Evolutionary conservation across 2,888 invertebrate species (phyloP).

Genomic region (Oscheius myriophilus): DNA sequence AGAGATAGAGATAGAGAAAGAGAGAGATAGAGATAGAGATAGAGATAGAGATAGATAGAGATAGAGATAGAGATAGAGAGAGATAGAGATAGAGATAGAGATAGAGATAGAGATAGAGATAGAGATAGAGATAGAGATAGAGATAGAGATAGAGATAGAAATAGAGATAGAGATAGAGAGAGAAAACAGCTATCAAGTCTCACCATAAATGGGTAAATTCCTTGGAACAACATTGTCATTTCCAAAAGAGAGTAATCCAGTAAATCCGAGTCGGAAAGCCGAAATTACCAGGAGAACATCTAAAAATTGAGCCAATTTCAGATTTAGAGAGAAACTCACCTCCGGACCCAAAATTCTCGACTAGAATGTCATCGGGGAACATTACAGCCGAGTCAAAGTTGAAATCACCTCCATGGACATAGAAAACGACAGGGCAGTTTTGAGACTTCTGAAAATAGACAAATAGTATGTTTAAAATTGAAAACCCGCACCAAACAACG

Average conservation of each 20-base stretch:
- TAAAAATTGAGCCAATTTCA: slow-evolving; percentile 1
- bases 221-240: slow-evolving; percentile 35
- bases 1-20: not conserved
- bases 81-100: no score
- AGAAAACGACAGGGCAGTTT: slow-evolving; percentile 56
- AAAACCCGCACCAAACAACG: slow-evolving; percentile 41
- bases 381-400: slow-evolving; percentile 63
- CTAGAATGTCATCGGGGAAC: slow-evolving; percentile 59
- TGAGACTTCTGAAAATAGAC: slow-evolving; percentile 5
- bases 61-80: no score
- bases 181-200: no score
- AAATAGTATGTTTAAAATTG: not conserved
- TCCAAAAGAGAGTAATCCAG: slow-evolving; percentile 53
- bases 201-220: slow-evolving; percentile 56
- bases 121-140: not conserved
- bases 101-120: not conserved
- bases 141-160: not conserved
- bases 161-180: no score
- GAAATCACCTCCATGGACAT: slow-evolving; percentile 64
- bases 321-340: slow-evolving; percentile 25
- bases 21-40: not conserved
- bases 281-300: slow-evolving; percentile 54
- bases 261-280: slow-evolving; percentile 55
- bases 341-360: slow-evolving; percentile 36
- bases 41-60: not conserved